Evolutionary conservation across 2,113 vertebrate genomes (phyloP).

Genomic region (Eudorcas thomsonii): DNA sequence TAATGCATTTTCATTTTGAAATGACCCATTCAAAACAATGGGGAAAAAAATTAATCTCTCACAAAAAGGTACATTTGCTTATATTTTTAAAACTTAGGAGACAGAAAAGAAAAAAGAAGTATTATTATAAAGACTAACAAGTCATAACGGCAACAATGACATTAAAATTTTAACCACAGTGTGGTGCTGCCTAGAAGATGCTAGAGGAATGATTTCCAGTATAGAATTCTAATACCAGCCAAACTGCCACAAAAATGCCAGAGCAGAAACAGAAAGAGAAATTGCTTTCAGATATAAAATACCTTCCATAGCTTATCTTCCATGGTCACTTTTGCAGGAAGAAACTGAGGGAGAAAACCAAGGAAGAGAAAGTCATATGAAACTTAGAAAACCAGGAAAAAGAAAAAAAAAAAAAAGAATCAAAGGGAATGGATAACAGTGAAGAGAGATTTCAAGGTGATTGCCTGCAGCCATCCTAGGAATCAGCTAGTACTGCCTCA

Average conservation of each 20-base stretch:
- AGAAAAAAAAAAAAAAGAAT: not conserved
- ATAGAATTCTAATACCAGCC: not conserved
- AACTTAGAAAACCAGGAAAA: not conserved
- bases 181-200: not conserved
- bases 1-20: not conserved
- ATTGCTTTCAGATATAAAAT: not conserved
- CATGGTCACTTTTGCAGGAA: not conserved
- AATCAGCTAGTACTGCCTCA: not conserved
- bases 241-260: not conserved
- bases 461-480: fast-evolving
- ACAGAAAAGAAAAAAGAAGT: not conserved
- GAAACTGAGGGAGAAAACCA: not conserved
- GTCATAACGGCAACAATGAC: not conserved
- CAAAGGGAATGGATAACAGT: not conserved
- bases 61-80: not conserved
- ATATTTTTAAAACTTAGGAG: not conserved
- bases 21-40: not conserved
- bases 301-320: not conserved
- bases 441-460: too few relatives aligned
- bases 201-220: not conserved
- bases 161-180: not conserved
- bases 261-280: not conserved
- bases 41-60: not conserved
- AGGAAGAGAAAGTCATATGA: not conserved
- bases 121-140: not conserved